These are phyloP conservation scores for Lophura nycthemera DNA, from an alignment of 2,113 vertebrate genomes.

Conservation along the genomic window DNA sequence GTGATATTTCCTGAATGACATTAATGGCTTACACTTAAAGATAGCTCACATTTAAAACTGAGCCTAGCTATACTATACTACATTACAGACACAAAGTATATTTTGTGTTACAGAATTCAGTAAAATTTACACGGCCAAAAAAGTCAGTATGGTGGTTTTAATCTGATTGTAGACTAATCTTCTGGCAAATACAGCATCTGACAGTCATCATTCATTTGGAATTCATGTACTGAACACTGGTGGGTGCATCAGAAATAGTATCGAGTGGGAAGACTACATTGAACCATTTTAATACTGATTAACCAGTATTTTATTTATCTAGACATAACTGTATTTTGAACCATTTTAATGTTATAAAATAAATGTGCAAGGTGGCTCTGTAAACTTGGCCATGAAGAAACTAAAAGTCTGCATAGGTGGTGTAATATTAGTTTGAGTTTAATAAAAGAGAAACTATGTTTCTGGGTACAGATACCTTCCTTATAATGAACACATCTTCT, in stretches of 20 bases:
- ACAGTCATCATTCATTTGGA: not conserved
- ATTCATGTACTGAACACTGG: not conserved
- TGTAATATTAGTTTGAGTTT: not conserved
- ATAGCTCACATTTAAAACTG: not conserved
- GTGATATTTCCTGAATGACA: not conserved
- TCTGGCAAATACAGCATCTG: not conserved
- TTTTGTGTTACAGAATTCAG: not conserved
- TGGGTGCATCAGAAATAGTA: not conserved
- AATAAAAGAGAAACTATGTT: not conserved
- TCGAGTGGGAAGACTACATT: not conserved
- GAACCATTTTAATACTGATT: not conserved
- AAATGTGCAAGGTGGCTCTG: not conserved
- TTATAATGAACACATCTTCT: not conserved
- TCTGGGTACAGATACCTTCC: not conserved
- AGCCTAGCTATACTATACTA: not conserved
- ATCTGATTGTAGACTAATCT: not conserved
- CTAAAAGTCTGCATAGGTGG: not conserved
- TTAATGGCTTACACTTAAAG: constrained; percentile 1
- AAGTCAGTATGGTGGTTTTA: not conserved
- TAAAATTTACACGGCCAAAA: not conserved
- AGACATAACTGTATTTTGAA: not conserved
- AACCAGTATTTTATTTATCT: not conserved
- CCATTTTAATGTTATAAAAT: not conserved
- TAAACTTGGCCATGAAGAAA: not conserved
- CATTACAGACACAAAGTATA: not conserved